Percentiles rank a stretch among this genome's conserved stretches.
phyloP scores from a whole-genome alignment of 2,797 vertebrate species.

The Okamejei kenojei region DNA sequence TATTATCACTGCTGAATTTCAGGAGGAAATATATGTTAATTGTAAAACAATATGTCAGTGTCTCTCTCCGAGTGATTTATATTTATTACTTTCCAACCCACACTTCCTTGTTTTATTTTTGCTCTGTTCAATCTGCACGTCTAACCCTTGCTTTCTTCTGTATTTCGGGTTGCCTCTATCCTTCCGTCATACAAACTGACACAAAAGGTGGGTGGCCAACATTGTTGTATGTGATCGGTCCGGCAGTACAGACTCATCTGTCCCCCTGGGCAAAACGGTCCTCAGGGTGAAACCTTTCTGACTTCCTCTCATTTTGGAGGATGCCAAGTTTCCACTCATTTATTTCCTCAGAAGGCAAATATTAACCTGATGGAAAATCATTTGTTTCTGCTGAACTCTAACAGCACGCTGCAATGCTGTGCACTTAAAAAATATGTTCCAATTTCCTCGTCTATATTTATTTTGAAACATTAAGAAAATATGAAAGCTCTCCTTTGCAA shows the following conservation, averaged over 20 bases:
- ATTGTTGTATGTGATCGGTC: not conserved
- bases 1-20: not conserved
- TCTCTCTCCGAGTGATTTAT: not conserved
- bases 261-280: not conserved
- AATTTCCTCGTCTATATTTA: not conserved
- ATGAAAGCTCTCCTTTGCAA: not conserved
- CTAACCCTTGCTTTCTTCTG: not conserved
- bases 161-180: not conserved
- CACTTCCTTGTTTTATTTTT: not conserved
- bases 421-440: not conserved
- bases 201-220: not conserved
- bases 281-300: not conserved
- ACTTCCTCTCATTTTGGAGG: not conserved
- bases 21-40: not conserved
- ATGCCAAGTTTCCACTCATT: not conserved
- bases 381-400: not conserved
- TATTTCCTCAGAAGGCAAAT: not conserved
- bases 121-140: not conserved
- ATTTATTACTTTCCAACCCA: not conserved
- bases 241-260: not conserved
- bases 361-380: not conserved
- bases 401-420: not conserved
- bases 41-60: not conserved
- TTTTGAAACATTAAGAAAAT: not conserved
- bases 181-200: not conserved